Conservation (phyloP, 2,797 vertebrate species). For the Hylomyscus alleni region DNA sequence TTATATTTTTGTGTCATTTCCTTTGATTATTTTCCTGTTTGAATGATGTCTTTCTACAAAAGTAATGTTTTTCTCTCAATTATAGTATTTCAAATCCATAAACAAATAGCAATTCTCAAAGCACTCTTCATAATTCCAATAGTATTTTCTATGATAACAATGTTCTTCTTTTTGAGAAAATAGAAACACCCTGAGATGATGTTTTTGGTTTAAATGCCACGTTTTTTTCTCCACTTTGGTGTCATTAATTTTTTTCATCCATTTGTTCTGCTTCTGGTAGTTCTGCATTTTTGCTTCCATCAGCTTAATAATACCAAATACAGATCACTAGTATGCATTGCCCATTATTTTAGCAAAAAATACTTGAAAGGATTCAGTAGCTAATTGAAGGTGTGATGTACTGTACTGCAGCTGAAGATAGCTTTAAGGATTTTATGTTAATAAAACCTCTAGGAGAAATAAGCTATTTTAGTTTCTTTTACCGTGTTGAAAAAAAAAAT, state of each 20-base stretch:
- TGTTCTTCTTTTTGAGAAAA: neutral
- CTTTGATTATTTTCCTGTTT: neutral
- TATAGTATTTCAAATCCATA: slow-evolving; percentile 41
- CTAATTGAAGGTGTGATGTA: slow-evolving; percentile 39
- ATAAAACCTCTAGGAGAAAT: slow-evolving; percentile 16
- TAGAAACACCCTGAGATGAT: neutral
- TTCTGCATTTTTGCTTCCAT: slow-evolving; percentile 43
- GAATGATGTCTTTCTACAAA: slow-evolving; percentile 6
- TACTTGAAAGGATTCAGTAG: slow-evolving; percentile 58
- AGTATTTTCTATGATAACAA: neutral
- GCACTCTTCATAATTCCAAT: neutral
- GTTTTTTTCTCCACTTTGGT: slow-evolving; percentile 1
- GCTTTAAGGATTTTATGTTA: slow-evolving; percentile 60
- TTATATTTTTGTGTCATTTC: neutral
- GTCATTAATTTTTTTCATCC: neutral
- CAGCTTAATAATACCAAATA: slow-evolving; percentile 43
- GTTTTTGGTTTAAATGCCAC: neutral
- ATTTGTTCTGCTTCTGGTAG: slow-evolving; percentile 20
- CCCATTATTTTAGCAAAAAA: slow-evolving; percentile 58
- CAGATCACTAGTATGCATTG: neutral
- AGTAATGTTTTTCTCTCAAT: slow-evolving; percentile 12
- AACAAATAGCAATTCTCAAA: slow-evolving; percentile 33
- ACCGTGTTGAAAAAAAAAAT: neutral
- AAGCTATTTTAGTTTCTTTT: slow-evolving; percentile 33
- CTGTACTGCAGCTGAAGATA: neutral